A percentile compares a stretch with the other conserved stretches of the same genome.
phyloP scores from a whole-genome alignment of 2,888 invertebrate species.

The Diloba caeruleocephala region DNA sequence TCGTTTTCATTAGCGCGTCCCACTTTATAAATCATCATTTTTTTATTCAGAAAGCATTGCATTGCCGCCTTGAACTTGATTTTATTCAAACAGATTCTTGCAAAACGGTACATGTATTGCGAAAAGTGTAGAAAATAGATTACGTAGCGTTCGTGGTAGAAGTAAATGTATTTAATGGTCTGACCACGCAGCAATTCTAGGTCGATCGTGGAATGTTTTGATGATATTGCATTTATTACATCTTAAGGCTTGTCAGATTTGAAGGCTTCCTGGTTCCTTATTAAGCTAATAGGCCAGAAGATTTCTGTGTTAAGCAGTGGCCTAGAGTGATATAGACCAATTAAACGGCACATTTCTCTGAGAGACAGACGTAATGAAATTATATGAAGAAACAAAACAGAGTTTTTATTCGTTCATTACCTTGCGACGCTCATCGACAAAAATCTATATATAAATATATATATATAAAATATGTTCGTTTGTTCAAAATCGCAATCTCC shows the following conservation, averaged over 20 bases:
- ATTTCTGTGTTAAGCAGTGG: neutral
- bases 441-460: no score
- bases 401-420: no score
- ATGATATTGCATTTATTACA: slow-evolving; percentile 52
- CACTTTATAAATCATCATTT: slow-evolving; percentile 50
- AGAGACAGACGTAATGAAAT: no score
- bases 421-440: no score
- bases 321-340: no score
- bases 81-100: slow-evolving; percentile 39
- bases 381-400: no score
- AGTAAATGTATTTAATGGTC: slow-evolving; percentile 54
- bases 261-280: slow-evolving; percentile 52
- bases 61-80: slow-evolving; percentile 81
- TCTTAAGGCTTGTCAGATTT: slow-evolving; percentile 31
- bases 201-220: slow-evolving; percentile 57
- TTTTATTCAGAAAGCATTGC: slow-evolving; percentile 69
- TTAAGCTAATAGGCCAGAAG: slow-evolving; percentile 12
- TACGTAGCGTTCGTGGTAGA: slow-evolving; percentile 25
- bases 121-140: slow-evolving; percentile 45
- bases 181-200: slow-evolving; percentile 49
- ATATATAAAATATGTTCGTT: no score
- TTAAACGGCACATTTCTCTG: no score
- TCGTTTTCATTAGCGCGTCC: slow-evolving; percentile 69
- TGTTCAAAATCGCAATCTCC: no score
- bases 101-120: slow-evolving; percentile 62